These are phyloP conservation scores for Perodicticus potto DNA, from an alignment of 2,797 vertebrate genomes.

Conservation along the genomic window DNA sequence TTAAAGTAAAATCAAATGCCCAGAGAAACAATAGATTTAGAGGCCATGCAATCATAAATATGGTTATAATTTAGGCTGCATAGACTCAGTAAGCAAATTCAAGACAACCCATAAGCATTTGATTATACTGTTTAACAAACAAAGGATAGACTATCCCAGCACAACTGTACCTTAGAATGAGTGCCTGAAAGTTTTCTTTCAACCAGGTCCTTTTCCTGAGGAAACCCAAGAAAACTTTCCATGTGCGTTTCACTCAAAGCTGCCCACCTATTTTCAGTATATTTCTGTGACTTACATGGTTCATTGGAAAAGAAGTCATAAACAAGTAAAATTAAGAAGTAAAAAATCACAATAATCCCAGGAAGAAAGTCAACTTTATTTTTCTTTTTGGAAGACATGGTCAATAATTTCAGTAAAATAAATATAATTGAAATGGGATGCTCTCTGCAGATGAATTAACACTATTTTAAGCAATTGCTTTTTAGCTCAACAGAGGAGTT, in stretches of 20 bases:
- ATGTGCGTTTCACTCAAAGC: not conserved
- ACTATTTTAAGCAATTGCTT: not conserved
- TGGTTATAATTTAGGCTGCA: not conserved
- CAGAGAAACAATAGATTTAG: constrained; percentile 26
- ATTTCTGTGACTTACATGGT: not conserved
- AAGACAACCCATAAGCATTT: not conserved
- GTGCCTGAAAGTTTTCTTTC: not conserved
- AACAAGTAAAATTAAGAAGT: not conserved
- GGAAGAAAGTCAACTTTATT: not conserved
- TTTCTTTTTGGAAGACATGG: not conserved
- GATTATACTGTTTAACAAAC: not conserved
- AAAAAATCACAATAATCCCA: not conserved
- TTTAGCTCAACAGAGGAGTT: not conserved
- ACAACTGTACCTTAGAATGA: not conserved
- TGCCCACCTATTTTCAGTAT: not conserved
- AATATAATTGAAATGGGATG: not conserved
- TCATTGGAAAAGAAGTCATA: not conserved
- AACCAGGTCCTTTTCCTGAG: not conserved
- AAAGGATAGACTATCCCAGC: not conserved
- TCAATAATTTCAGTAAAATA: constrained; percentile 8
- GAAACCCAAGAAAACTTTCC: not conserved
- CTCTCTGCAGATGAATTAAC: not conserved
- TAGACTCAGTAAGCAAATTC: constrained; percentile 36
- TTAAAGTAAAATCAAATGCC: not conserved
- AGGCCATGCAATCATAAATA: not conserved